phyloP scores from a whole-genome alignment of 2,888 invertebrate genomes.

The Achlya flavicornis region DNA sequence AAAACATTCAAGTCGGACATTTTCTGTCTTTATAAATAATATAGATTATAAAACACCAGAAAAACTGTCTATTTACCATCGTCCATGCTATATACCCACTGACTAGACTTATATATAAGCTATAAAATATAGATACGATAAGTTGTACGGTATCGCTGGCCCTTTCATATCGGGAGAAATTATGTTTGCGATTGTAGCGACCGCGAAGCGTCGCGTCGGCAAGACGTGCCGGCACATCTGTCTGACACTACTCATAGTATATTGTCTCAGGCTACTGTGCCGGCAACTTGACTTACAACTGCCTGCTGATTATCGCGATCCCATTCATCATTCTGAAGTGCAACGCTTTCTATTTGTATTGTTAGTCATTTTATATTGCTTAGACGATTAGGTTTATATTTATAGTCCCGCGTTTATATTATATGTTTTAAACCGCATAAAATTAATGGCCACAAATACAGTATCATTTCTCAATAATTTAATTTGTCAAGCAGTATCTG shows the following conservation, averaged over 20 bases:
- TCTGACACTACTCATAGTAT: conserved; percentile 23
- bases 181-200: conserved; percentile 19
- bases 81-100: neutral
- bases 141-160: neutral
- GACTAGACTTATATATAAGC: neutral
- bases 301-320: conserved; percentile 48
- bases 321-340: conserved; percentile 51
- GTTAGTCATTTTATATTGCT: conserved; percentile 31
- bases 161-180: conserved; percentile 17
- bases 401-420: neutral
- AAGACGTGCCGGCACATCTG: conserved; percentile 28
- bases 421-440: conserved; percentile 16
- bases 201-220: conserved; percentile 17
- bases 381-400: conserved; percentile 22
- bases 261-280: conserved; percentile 41
- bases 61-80: neutral
- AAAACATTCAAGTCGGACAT: too few relatives aligned
- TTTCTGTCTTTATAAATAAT: too few relatives aligned
- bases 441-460: conserved; percentile 22
- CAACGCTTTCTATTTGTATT: conserved; percentile 48
- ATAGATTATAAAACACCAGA: neutral
- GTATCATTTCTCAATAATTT: conserved; percentile 47
- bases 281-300: conserved; percentile 41
- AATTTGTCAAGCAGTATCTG: conserved; percentile 54
- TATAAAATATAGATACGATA: neutral